Evolutionary conservation across 2,888 invertebrate species (phyloP).

Genomic region (Ecliptopera silaceata): DNA sequence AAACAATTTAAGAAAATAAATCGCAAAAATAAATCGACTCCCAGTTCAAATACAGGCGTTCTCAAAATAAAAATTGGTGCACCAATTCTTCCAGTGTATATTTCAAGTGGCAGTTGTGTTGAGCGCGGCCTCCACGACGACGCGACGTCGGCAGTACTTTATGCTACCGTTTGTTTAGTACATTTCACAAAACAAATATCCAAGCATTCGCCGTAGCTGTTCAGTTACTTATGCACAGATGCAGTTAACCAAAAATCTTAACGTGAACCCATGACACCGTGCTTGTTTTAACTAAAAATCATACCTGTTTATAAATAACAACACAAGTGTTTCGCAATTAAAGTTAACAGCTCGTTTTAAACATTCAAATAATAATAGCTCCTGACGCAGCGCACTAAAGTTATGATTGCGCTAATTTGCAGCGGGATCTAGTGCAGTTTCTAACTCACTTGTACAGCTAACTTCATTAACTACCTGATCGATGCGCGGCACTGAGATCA

Average conservation of each 20-base stretch:
- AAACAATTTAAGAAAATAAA: neutral
- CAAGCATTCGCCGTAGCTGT: too few relatives aligned
- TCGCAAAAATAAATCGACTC: neutral
- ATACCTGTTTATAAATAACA: too few relatives aligned
- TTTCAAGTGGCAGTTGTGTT: constrained; percentile 5
- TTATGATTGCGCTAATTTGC: constrained; percentile 22
- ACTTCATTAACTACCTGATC: constrained; percentile 12
- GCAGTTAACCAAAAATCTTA: too few relatives aligned
- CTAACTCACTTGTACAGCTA: constrained; percentile 10
- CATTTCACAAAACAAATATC: too few relatives aligned
- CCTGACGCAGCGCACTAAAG: neutral
- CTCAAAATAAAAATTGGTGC: constrained; percentile 1
- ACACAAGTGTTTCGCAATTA: neutral
- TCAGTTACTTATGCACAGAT: too few relatives aligned
- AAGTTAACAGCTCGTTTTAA: neutral
- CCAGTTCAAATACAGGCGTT: neutral
- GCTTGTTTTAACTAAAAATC: too few relatives aligned
- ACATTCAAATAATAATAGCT: neutral
- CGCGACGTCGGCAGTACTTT: neutral
- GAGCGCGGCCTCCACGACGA: constrained; percentile 1
- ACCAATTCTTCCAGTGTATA: neutral
- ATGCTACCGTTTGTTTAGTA: neutral
- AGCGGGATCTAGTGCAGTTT: constrained; percentile 14
- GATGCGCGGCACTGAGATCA: neutral
- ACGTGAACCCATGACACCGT: too few relatives aligned